These are phyloP conservation scores for Bergia puertoricense DNA, from an alignment of 92 coral and sea anemone species.

Conservation along the genomic window DNA sequence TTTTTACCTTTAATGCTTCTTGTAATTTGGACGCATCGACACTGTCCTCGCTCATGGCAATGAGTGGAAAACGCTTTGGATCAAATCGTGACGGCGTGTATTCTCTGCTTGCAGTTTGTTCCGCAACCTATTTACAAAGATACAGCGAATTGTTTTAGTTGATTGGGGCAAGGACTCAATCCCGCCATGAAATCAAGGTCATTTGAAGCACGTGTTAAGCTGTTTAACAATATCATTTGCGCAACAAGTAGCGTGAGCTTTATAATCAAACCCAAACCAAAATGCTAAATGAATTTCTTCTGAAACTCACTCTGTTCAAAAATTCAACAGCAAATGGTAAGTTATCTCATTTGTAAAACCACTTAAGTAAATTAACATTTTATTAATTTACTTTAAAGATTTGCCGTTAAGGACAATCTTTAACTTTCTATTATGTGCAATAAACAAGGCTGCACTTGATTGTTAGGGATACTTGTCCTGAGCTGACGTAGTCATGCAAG, in stretches of 20 bases:
- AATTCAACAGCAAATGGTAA: background rate
- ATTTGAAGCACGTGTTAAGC: background rate
- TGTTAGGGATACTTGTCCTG: background rate
- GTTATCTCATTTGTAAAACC: background rate
- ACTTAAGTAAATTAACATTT: background rate
- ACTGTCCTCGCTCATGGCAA: background rate
- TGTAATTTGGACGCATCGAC: background rate
- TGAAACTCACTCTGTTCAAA: background rate
- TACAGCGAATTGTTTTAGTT: too few relatives aligned
- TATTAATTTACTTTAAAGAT: background rate
- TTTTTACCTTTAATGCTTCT: background rate
- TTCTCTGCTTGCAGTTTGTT: background rate
- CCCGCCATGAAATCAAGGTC: background rate
- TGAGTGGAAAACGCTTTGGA: background rate
- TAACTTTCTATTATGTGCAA: background rate
- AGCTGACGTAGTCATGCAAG: background rate
- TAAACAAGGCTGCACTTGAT: background rate
- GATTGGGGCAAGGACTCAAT: background rate
- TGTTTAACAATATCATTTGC: background rate
- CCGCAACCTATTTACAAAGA: background rate
- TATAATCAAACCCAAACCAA: background rate
- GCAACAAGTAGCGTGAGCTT: background rate
- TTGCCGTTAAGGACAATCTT: background rate
- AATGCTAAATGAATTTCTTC: background rate
- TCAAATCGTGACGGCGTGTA: background rate